Evolutionary conservation across 2,797 vertebrate species (phyloP), one percentile per base, ranked within the genome.

Genomic region (Loris lydekkerianus): DNA sequence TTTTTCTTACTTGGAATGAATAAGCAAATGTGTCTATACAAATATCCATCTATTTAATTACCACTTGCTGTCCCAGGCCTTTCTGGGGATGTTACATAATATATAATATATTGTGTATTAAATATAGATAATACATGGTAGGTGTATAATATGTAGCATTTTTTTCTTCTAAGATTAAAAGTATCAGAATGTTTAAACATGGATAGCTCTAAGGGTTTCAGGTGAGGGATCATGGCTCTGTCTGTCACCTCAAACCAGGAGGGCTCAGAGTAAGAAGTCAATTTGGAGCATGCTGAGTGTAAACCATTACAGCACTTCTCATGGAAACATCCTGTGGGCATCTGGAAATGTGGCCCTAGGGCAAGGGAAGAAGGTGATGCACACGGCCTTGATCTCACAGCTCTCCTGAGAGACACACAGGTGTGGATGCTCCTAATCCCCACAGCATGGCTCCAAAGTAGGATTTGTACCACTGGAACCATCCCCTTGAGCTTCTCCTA

Each of bases 1-100:
- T 78, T 93, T 73, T 80, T 75, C 73, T 37, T 34, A 67, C 43
- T 78, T 63, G 46, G 63, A 84, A 92, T 89, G 76, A 93, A 63
- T 72, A 87, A 43, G 63, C 53, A 73, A 60, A 31, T 82, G 76
- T 61, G 56, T 87, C 40, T 76, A 17, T 18, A 81, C 7, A 86
- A 63, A 60, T 78, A 70, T 46, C 76, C 40, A 70, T 53, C 21
- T 87, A 69, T 81, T 69, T 76, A 69, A 43, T 77, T 96, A 82
- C 49, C 37, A 43, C 21, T 77, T 77, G 34, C 23, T 75, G 40
- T n/a, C n/a, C 43, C 14, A 91, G 72, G 18, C 27, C 5, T 46
- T 86, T 67, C 23, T 67, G n/a, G 43, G 34, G 14, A 5, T 63
- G 37, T 25, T 82, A 69, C 73, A 91, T 90, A 72, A 58, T 65